Base-by-base conservation (phyloP, 2,113 vertebrate genomes). In the Tachysurus vachellii region DNA sequence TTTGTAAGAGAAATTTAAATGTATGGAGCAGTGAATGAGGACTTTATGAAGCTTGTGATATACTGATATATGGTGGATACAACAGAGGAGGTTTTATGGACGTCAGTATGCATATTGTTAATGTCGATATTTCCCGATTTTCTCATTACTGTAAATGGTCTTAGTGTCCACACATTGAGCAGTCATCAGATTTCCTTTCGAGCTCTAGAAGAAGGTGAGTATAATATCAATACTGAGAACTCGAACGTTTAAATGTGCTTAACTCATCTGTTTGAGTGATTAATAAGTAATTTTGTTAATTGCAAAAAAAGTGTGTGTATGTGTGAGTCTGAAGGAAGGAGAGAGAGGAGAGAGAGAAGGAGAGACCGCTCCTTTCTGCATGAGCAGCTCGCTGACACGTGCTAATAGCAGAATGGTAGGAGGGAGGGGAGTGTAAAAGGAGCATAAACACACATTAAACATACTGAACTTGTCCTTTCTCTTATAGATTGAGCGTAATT, bases 401-500 rank as follows among this genome's bases (percentile, higher is more conserved):
- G 88, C 89, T 92, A 92, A 94, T 88, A 92, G 89, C 84, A 91
- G 85, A 92, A 91, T 89, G 89, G 83, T 86, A 89, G 70, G 80
- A 75, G 57, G 93, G 93, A 94, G 93, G 86, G 16, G 53, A 80
- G 88, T 86, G 92, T 94, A 94, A 94, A 93, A 90, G 93, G 87
- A 93, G 93, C 80, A 92, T 93, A 95, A 93, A 94, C 94, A 91
- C 94, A 91, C 95, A 97, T 97, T 97, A 97, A 97, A 96, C 96
- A 96, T 96, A 97, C 95, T 93, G 94, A 96, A 96, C 96, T 95
- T 97, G 96, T 97, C 97, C 97, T 97, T 97, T 97, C 95, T 95
- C 95, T 93, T 96, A 94, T 96, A 95, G 97, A 97, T 97, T 95
- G 96, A 93, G 94, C 94, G 95, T 98, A 98, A 98, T 98, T 98